Conservation (phyloP, 2,797 vertebrate genomes). For the Rallus crepitans region DNA sequence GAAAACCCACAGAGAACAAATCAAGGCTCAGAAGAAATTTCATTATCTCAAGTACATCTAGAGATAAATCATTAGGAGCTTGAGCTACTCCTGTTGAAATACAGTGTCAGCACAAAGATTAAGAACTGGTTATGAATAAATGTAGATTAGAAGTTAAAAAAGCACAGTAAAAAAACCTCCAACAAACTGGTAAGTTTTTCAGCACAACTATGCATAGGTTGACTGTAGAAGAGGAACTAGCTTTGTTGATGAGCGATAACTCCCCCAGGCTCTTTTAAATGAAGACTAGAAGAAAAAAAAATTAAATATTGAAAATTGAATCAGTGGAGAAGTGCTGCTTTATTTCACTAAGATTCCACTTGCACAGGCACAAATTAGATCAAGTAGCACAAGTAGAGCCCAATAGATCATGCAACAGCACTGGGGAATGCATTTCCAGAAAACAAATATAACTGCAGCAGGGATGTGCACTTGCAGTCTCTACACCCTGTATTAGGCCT, state of each 20-base stretch:
- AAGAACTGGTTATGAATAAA: background rate
- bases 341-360: background rate
- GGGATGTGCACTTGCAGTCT: background rate
- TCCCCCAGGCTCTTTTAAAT: background rate
- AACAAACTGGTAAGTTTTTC: background rate
- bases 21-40: background rate
- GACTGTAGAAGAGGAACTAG: background rate
- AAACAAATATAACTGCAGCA: background rate
- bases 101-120: background rate
- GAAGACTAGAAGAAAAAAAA: background rate
- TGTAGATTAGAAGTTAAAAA: background rate
- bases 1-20: background rate
- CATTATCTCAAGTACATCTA: background rate
- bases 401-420: fast-evolving
- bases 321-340: background rate
- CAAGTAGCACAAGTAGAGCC: background rate
- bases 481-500: background rate
- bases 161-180: background rate
- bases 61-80: background rate
- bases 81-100: background rate
- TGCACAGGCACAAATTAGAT: background rate
- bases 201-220: background rate
- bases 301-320: background rate
- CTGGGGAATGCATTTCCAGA: background rate
- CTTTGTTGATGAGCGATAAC: background rate